These are phyloP conservation scores for Epinotia nisella DNA, from an alignment of 2,888 invertebrate genomes.

Conservation along the genomic window DNA sequence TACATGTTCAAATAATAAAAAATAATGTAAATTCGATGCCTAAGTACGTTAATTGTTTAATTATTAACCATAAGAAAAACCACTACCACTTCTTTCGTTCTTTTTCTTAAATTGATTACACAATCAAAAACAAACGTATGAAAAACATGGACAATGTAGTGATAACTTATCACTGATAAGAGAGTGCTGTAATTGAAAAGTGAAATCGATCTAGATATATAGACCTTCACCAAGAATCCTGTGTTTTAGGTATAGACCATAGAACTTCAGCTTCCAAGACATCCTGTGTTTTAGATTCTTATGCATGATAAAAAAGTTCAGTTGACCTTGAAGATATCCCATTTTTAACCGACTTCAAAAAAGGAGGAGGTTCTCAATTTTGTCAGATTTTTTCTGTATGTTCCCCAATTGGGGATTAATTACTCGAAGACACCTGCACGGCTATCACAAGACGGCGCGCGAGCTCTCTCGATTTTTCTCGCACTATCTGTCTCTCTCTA, in stretches of 20 bases:
- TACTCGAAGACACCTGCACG: too few relatives aligned
- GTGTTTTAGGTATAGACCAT: too few relatives aligned
- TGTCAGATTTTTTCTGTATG: too few relatives aligned
- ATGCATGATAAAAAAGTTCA: background rate
- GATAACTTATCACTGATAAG: too few relatives aligned
- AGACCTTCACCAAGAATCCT: too few relatives aligned
- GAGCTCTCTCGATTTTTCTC: too few relatives aligned
- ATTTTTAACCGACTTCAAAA: too few relatives aligned
- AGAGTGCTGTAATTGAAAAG: background rate
- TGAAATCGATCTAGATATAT: background rate
- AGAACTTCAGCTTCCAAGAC: background rate
- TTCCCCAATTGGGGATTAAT: too few relatives aligned
- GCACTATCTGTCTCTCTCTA: too few relatives aligned
- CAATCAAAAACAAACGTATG: background rate
- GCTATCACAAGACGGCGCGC: too few relatives aligned
- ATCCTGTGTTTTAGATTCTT: background rate
- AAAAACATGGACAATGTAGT: background rate
- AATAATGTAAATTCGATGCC: constrained; percentile 43
- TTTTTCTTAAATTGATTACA: background rate
- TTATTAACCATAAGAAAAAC: constrained; percentile 28
- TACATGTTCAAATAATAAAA: constrained; percentile 45
- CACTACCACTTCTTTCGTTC: constrained; percentile 1
- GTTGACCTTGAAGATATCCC: background rate
- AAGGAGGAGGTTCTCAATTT: too few relatives aligned
- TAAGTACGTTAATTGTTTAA: constrained; percentile 28